phyloP scores from a whole-genome alignment of 2,113 vertebrate species.

The Protobothrops mucrosquamatus region DNA sequence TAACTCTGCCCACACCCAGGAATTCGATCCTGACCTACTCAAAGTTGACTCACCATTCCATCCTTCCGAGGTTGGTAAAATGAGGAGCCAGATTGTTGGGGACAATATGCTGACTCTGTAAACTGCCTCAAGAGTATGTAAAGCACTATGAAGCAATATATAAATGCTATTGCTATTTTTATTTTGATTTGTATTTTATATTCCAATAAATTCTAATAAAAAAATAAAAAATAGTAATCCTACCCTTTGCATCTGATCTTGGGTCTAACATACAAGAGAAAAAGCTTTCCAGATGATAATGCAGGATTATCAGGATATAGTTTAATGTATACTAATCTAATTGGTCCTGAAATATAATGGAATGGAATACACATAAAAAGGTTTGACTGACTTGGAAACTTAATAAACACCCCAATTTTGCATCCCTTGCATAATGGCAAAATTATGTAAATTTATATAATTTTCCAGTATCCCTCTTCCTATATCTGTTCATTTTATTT shows the following conservation, averaged over 20 bases:
- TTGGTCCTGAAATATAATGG: not conserved
- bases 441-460: not conserved
- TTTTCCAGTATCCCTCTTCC: not conserved
- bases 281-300: not conserved
- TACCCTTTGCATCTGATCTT: not conserved
- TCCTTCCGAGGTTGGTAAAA: not conserved
- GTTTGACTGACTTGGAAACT: not conserved
- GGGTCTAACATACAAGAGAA: not conserved
- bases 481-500: not conserved
- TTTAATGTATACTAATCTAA: not conserved
- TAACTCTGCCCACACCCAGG: not conserved
- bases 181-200: not conserved
- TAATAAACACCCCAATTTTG: not conserved
- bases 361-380: not conserved
- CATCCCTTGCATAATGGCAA: not conserved
- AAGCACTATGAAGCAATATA: not conserved
- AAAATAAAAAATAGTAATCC: not conserved
- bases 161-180: not conserved
- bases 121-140: not conserved
- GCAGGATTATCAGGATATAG: not conserved
- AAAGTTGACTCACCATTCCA: not conserved
- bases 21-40: not conserved
- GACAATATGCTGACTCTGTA: not conserved
- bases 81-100: not conserved
- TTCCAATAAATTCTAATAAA: not conserved